Conservation (phyloP, 2,797 vertebrate species). For the Pseudochromis fuscus region DNA sequence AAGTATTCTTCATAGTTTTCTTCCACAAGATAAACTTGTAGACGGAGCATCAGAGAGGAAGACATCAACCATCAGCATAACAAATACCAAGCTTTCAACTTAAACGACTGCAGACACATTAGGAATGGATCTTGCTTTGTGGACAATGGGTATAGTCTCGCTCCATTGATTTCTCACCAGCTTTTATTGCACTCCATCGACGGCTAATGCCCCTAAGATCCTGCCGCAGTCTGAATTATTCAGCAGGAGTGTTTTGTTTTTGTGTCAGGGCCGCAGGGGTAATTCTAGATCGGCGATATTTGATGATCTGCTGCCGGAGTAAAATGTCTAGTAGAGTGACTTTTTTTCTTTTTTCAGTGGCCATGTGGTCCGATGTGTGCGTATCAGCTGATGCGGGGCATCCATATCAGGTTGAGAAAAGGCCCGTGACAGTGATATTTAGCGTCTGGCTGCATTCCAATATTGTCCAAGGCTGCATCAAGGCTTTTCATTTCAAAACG, state of each 20-base stretch:
- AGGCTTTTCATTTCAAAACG: slow-evolving; percentile 70
- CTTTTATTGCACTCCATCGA: slow-evolving; percentile 83
- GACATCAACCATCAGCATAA: slow-evolving; percentile 64
- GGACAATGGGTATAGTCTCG: slow-evolving; percentile 79
- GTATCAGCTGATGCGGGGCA: slow-evolving; percentile 46
- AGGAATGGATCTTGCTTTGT: slow-evolving; percentile 77
- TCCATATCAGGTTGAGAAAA: slow-evolving; percentile 71
- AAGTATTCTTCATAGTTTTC: neutral
- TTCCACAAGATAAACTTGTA: slow-evolving; percentile 18
- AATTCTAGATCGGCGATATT: slow-evolving; percentile 79
- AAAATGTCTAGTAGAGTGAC: slow-evolving; percentile 69
- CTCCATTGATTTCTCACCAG: slow-evolving; percentile 83
- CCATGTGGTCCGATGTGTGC: slow-evolving; percentile 48
- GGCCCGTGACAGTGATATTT: slow-evolving; percentile 65
- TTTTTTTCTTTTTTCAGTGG: slow-evolving; percentile 51
- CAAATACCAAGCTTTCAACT: slow-evolving; percentile 68
- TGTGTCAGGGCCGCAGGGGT: slow-evolving; percentile 77
- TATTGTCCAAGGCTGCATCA: slow-evolving; percentile 56
- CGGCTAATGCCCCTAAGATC: slow-evolving; percentile 81
- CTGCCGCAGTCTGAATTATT: slow-evolving; percentile 83
- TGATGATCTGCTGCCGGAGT: slow-evolving; percentile 77
- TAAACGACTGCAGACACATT: slow-evolving; percentile 76
- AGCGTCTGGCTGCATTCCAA: slow-evolving; percentile 67
- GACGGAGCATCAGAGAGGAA: slow-evolving; percentile 47
- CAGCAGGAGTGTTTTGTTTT: slow-evolving; percentile 83